Evolutionary conservation across 2,113 vertebrate species (phyloP).

Genomic region (Pluvianellus socialis): DNA sequence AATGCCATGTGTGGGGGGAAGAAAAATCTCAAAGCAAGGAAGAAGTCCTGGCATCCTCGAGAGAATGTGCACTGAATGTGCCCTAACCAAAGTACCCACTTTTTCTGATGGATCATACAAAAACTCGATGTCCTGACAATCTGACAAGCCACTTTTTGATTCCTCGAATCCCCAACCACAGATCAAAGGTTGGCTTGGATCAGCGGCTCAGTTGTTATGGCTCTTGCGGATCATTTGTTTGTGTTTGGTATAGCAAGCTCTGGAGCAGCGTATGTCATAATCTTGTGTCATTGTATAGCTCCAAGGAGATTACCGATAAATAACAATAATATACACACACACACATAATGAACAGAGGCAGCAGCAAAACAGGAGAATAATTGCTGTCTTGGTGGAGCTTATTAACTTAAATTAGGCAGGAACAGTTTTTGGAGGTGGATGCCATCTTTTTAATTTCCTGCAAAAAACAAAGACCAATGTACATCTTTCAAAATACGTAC

Average conservation of each 20-base stretch:
- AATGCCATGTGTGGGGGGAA: neutral
- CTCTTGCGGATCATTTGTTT: neutral
- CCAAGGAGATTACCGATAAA: slow-evolving; percentile 21
- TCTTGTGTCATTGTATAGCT: neutral
- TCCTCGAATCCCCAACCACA: neutral
- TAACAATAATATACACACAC: neutral
- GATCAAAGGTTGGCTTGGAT: neutral
- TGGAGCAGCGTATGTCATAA: neutral
- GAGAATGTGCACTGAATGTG: neutral
- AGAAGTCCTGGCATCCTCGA: neutral
- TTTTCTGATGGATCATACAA: neutral
- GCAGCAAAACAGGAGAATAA: neutral
- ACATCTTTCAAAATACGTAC: neutral
- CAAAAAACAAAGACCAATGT: neutral
- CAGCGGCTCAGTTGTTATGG: neutral
- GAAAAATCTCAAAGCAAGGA: neutral
- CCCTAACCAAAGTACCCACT: neutral
- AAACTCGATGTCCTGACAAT: neutral
- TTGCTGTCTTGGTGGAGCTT: neutral
- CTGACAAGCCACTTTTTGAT: neutral
- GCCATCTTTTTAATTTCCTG: slow-evolving; percentile 7
- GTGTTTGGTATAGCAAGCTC: neutral
- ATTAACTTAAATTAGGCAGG: neutral
- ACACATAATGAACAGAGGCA: neutral
- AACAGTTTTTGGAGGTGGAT: neutral